phyloP scores from a whole-genome alignment of 2,888 invertebrate genomes.

The Dasysyrphus albostriatus region DNA sequence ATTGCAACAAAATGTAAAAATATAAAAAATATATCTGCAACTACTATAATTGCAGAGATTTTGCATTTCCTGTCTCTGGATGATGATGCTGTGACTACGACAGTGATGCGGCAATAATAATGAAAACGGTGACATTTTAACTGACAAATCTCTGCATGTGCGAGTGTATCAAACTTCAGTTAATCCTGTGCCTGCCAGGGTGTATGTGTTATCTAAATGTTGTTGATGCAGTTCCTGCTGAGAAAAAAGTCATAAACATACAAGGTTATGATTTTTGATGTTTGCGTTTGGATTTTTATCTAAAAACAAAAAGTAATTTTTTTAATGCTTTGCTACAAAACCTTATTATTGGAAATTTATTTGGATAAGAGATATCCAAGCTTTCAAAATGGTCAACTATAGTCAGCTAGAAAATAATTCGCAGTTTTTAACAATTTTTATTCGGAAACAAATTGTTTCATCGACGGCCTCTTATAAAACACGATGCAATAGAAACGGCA shows the following conservation, averaged over 20 bases:
- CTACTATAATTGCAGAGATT: slow-evolving; percentile 39
- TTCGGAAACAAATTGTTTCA: too few species aligned
- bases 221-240: neutral
- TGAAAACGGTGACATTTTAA: slow-evolving; percentile 49
- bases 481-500: too few species aligned
- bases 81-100: neutral
- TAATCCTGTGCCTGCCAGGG: neutral
- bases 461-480: too few species aligned
- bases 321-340: too few species aligned
- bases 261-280: neutral
- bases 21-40: neutral
- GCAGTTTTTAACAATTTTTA: too few species aligned
- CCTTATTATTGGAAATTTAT: too few species aligned
- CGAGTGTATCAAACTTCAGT: slow-evolving; percentile 4
- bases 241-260: neutral
- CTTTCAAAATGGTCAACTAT: too few species aligned
- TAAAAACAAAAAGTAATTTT: too few species aligned
- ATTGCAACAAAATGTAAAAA: neutral
- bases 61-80: slow-evolving; percentile 39
- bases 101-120: slow-evolving; percentile 50
- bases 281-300: neutral
- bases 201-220: neutral
- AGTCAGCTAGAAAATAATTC: too few species aligned
- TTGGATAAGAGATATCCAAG: too few species aligned
- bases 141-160: slow-evolving; percentile 40